Evolutionary conservation across 2,113 vertebrate species (phyloP), one percentile per base, ranked within the genome.

Genomic region (Tragelaphus imberbis): DNA sequence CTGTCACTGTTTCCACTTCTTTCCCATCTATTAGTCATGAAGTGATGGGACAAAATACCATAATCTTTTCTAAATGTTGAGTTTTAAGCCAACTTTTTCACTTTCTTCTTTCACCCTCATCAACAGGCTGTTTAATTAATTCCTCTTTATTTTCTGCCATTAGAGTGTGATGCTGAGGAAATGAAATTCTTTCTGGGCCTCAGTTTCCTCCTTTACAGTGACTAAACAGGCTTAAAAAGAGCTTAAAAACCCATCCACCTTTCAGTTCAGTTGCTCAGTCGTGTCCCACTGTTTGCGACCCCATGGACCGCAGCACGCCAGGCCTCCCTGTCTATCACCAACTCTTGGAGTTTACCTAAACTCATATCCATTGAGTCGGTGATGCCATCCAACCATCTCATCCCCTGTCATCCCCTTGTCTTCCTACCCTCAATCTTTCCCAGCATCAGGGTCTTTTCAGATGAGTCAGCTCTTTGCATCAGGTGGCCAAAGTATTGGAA

Each of bases 291-390:
- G 33, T 36, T 19, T 68, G n/a, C n/a, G 65, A 68, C 65, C 17
- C 8, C 33, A 68, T 36, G 65, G 17, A 68, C 33, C 0, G 0
- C n/a, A 68, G 33, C 65, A 68, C 0, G 2, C 65, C 8, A 36
- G 65, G 17, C 33, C 33, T 68, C 9, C 17, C 8, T 68, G 65
- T 68, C 33, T 10, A 11, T 68, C n/a, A 68, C 8, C 8, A 68
- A 36, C 65, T 68, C 17, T n/a, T 0, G 2, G 33, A 68, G 33
- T 68, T 36, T 68, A 36, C 17, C 65, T 17, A 68, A 68, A 68
- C 65, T 68, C 33, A 68, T 36, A 33, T 11, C 8, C 33, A 36
- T 36, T 68, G 65, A 36, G 4, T 68, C 0, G 3, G 33, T 36
- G 65, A 68, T 36, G 17, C 65, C 17, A 36, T 68, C 33, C 8